A percentile compares a stretch with the other conserved stretches of the same genome.
Evolutionary conservation across 2,113 vertebrate genomes (phyloP).

Genomic region (Amazona guildingii): DNA sequence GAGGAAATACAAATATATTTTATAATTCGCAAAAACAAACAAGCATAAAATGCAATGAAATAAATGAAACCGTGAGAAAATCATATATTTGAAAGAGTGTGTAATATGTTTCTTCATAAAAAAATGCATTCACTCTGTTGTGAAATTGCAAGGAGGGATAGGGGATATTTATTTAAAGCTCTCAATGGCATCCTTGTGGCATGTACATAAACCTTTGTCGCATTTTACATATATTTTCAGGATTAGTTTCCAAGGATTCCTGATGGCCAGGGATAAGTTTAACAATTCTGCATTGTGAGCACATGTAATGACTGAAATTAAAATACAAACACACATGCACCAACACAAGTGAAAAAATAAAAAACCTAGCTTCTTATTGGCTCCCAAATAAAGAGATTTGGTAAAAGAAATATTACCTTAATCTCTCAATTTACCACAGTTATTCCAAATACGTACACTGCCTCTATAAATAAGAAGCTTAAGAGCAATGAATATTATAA

Average conservation of each 20-base stretch:
- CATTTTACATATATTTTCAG: not conserved
- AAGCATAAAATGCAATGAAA: not conserved
- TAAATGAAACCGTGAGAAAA: not conserved
- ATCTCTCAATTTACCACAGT: conserved; percentile 19
- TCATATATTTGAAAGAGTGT: not conserved
- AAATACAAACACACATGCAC: not conserved
- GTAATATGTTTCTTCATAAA: not conserved
- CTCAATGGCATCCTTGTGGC: not conserved
- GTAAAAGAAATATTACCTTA: not conserved
- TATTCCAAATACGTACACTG: not conserved
- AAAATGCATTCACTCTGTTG: not conserved
- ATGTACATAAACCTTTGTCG: not conserved
- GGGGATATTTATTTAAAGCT: not conserved
- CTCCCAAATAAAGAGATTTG: conserved; percentile 2
- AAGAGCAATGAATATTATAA: conserved; percentile 36
- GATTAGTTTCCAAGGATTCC: not conserved
- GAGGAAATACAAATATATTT: not conserved
- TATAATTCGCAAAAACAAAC: not conserved
- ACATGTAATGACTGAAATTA: not conserved
- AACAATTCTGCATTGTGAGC: not conserved
- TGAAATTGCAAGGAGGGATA: not conserved
- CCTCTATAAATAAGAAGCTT: conserved; percentile 44
- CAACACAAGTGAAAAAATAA: not conserved
- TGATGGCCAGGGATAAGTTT: not conserved
- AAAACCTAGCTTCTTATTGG: not conserved